Conservation (phyloP, 2,797 vertebrate genomes). For the Takifugu rubripes region DNA sequence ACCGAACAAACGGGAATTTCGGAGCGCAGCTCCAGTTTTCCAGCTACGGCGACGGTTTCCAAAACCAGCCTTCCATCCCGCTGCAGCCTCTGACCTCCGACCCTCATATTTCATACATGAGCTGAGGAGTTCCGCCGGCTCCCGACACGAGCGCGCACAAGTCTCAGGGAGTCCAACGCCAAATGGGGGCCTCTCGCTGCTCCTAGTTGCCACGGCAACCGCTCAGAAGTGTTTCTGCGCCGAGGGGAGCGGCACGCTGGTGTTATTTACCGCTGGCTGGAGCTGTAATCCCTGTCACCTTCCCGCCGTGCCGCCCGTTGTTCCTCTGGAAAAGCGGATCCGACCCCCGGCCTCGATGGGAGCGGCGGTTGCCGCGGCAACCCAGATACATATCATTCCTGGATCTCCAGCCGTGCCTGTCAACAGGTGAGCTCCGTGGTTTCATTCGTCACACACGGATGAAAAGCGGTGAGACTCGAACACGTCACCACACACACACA, state of each 20-base stretch:
- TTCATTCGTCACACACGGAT: constrained; percentile 36
- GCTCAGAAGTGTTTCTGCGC: constrained; percentile 42
- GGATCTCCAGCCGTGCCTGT: constrained; percentile 14
- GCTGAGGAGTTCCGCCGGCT: not conserved
- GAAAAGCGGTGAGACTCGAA: not conserved
- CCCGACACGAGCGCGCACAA: constrained; percentile 15
- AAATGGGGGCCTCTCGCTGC: constrained; percentile 66
- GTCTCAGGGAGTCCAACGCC: constrained; percentile 60
- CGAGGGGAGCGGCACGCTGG: constrained; percentile 35
- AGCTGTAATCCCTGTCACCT: constrained; percentile 65
- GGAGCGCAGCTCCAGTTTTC: no score
- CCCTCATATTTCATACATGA: constrained; percentile 3
- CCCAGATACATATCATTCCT: constrained; percentile 55
- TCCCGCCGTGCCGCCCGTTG: constrained; percentile 45
- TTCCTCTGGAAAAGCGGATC: constrained; percentile 58
- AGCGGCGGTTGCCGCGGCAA: constrained; percentile 65
- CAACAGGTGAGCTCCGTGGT: constrained; percentile 66
- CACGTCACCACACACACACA: not conserved
- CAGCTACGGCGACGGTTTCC: no score
- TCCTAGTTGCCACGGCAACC: constrained; percentile 69
- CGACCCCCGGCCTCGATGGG: constrained; percentile 37
- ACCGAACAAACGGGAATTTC: not conserved
- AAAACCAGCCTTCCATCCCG: no score
- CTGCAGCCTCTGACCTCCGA: constrained; percentile 22
- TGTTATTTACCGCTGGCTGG: constrained; percentile 57